A percentile compares a stretch with the other conserved stretches of the same genome.
phyloP scores from a whole-genome alignment of 2,888 invertebrate genomes.

The Luffia ferchaultella region DNA sequence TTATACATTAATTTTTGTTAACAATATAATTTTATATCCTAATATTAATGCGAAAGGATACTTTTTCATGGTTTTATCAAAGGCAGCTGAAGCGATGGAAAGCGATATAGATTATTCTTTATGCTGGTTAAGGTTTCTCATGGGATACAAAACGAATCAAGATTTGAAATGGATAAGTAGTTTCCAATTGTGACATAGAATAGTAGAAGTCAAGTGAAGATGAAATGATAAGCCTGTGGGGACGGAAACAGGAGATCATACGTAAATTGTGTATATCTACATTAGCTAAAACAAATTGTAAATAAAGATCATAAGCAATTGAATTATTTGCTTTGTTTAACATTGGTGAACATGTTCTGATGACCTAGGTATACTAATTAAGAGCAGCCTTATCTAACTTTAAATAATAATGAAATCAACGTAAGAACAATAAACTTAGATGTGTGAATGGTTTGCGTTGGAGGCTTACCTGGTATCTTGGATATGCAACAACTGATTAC shows the following conservation, averaged over 20 bases:
- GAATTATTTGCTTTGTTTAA: background rate
- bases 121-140: background rate
- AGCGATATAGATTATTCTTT: background rate
- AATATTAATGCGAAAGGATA: background rate
- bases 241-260: too few relatives aligned
- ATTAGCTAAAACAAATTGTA: background rate
- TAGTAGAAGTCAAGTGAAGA: too few relatives aligned
- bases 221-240: too few relatives aligned
- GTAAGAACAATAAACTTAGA: too few relatives aligned
- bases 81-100: too few relatives aligned
- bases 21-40: background rate
- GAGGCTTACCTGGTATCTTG: conserved; percentile 29
- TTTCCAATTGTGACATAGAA: too few relatives aligned
- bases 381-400: background rate
- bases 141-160: background rate
- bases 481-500: background rate
- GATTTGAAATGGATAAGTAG: background rate
- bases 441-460: too few relatives aligned
- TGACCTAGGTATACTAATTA: background rate
- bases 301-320: background rate
- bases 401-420: background rate
- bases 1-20: background rate
- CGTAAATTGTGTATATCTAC: too few relatives aligned
- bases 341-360: background rate
- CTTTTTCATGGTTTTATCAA: too few relatives aligned